A percentile compares a stretch with the other conserved stretches of the same genome.
These are phyloP conservation scores for Cephus pulcher DNA, from an alignment of 2,888 invertebrate genomes.

Conservation along the genomic window DNA sequence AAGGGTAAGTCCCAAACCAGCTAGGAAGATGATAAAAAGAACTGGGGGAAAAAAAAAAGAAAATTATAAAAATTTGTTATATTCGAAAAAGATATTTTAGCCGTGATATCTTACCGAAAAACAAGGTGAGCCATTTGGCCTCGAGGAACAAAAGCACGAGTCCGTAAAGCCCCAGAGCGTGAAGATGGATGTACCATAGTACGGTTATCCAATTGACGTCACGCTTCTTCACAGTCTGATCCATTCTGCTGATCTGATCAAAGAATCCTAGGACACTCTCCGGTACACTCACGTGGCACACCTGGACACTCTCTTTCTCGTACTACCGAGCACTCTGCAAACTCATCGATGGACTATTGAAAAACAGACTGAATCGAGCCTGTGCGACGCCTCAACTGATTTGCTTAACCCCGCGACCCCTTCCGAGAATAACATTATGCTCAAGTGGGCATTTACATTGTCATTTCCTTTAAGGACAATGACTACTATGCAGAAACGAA, in stretches of 20 bases:
- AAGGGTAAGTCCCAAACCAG: conserved; percentile 85
- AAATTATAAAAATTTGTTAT: neutral
- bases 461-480: conserved; percentile 52
- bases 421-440: conserved; percentile 53
- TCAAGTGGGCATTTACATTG: conserved; percentile 40
- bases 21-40: conserved; percentile 72
- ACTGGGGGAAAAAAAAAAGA: conserved; percentile 68
- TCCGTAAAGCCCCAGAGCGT: conserved; percentile 76
- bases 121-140: conserved; percentile 72
- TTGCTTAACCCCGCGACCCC: conserved; percentile 50
- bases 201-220: conserved; percentile 81
- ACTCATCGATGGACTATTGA: too few relatives aligned
- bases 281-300: too few relatives aligned
- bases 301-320: too few relatives aligned
- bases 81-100: neutral
- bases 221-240: conserved; percentile 58
- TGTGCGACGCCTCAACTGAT: too few relatives aligned
- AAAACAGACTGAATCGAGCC: too few relatives aligned
- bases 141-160: conserved; percentile 72
- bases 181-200: conserved; percentile 80
- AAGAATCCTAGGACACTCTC: too few relatives aligned
- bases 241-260: neutral
- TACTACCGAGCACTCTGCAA: too few relatives aligned
- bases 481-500: too few relatives aligned
- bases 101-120: conserved; percentile 74